Evolutionary conservation across 1,140 invertebrate species (phyloP).

Genomic region (Neuroterus valhalla): DNA sequence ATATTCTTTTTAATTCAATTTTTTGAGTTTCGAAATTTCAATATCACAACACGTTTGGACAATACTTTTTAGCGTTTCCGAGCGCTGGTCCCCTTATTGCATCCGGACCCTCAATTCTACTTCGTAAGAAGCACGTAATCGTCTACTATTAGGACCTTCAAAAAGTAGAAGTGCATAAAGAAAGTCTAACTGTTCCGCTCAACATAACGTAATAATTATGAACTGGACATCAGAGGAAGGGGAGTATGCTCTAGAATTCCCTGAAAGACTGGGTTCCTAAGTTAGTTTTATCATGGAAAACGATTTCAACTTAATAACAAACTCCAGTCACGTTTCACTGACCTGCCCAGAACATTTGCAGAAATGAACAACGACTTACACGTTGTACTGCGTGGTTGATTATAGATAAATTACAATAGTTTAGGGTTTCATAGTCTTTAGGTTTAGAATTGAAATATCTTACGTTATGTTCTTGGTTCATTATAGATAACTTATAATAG

Average conservation of each 20-base stretch:
- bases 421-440: background rate
- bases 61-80: no score
- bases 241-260: background rate
- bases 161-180: constrained; percentile 22
- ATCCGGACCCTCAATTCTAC: no score
- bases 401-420: constrained; percentile 15
- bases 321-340: constrained; percentile 22
- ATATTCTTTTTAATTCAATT: no score
- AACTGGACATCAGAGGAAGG: background rate
- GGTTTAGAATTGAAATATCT: background rate
- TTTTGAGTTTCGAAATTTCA: no score
- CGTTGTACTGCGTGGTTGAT: background rate
- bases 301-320: constrained; percentile 23
- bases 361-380: constrained; percentile 8
- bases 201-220: constrained; percentile 16
- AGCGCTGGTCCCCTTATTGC: no score
- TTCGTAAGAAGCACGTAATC: constrained; percentile 8
- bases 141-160: constrained; percentile 7
- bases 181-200: constrained; percentile 16
- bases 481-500: constrained; percentile 6
- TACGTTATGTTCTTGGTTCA: background rate
- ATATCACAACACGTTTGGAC: no score
- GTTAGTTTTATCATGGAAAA: constrained; percentile 11
- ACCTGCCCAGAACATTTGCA: background rate
- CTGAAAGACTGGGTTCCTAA: constrained; percentile 12